Conservation (phyloP, 2,797 vertebrate genomes). For the Cirrhinus mrigala region DNA sequence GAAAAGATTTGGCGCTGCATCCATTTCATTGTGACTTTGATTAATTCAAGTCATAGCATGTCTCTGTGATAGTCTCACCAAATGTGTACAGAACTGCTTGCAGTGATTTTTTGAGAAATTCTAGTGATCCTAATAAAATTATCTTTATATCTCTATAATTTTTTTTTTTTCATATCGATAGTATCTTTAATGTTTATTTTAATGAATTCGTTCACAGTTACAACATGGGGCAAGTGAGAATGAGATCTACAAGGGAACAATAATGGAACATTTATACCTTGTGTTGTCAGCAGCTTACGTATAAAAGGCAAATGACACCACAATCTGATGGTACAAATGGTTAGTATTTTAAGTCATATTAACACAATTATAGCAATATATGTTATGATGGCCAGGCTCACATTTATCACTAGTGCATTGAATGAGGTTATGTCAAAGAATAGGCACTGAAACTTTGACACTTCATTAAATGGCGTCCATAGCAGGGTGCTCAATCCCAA, state of each 20-base stretch:
- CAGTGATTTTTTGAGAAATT: no score
- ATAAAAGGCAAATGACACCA: slow-evolving; percentile 69
- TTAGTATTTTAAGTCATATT: slow-evolving; percentile 99
- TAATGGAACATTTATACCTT: slow-evolving; percentile 60
- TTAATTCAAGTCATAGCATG: no score
- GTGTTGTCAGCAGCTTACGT: slow-evolving; percentile 66
- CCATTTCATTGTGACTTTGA: no score
- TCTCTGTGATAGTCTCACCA: no score
- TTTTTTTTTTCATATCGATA: neutral
- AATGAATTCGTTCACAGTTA: neutral
- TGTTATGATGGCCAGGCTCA: slow-evolving; percentile 86
- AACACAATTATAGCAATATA: slow-evolving; percentile 98
- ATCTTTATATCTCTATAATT: neutral
- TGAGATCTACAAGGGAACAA: slow-evolving; percentile 35
- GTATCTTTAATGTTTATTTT: neutral
- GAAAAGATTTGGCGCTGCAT: no score
- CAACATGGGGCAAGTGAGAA: neutral
- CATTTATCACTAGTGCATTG: slow-evolving; percentile 89
- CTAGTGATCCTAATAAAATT: no score
- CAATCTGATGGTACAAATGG: slow-evolving; percentile 90
- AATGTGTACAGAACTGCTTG: no score
- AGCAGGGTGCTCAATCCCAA: slow-evolving; percentile 82
- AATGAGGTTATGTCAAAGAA: slow-evolving; percentile 85
- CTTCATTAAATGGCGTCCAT: slow-evolving; percentile 84
- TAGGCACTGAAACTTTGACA: slow-evolving; percentile 78